Conservation (phyloP, 1,140 invertebrate genomes). For the Zaprionus tsacasi region DNA sequence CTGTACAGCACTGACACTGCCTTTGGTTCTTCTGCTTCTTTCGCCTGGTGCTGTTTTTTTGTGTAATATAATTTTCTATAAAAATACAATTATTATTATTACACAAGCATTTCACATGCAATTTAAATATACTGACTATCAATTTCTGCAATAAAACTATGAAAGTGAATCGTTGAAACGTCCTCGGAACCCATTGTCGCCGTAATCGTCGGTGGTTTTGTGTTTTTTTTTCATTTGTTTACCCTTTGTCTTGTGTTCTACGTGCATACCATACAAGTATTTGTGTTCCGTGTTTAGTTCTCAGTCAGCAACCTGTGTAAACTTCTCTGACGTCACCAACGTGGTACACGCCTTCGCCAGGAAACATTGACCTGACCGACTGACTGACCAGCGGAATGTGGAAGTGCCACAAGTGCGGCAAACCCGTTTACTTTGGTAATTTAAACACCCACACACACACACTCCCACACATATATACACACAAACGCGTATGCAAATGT, state of each 20-base stretch:
- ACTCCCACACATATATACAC: constrained; percentile 11
- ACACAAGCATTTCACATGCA: constrained; percentile 31
- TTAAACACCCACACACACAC: constrained; percentile 33
- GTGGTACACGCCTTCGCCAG: constrained; percentile 27
- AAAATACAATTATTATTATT: constrained; percentile 45
- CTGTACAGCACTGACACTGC: constrained; percentile 38
- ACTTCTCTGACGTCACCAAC: constrained; percentile 34
- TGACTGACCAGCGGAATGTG: constrained; percentile 87
- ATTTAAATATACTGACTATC: constrained; percentile 32
- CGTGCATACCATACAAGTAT: constrained; percentile 30
- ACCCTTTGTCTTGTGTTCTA: constrained; percentile 71
- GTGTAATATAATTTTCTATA: constrained; percentile 65
- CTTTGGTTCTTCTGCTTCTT: constrained; percentile 52
- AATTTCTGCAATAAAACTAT: constrained; percentile 66
- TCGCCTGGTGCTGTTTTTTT: constrained; percentile 63
- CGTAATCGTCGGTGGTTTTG: constrained; percentile 33
- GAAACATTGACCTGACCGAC: constrained; percentile 55
- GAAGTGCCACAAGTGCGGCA: constrained; percentile 94
- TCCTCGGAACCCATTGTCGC: constrained; percentile 14
- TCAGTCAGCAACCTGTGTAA: constrained; percentile 49
- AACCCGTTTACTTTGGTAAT: constrained; percentile 93
- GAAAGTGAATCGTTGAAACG: constrained; percentile 50
- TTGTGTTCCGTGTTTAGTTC: constrained; percentile 61
- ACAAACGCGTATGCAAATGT: constrained; percentile 9
- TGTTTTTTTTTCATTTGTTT: constrained; percentile 62